Evolutionary conservation across 2,113 vertebrate species (phyloP).

Genomic region (Megaleporinus macrocephalus): DNA sequence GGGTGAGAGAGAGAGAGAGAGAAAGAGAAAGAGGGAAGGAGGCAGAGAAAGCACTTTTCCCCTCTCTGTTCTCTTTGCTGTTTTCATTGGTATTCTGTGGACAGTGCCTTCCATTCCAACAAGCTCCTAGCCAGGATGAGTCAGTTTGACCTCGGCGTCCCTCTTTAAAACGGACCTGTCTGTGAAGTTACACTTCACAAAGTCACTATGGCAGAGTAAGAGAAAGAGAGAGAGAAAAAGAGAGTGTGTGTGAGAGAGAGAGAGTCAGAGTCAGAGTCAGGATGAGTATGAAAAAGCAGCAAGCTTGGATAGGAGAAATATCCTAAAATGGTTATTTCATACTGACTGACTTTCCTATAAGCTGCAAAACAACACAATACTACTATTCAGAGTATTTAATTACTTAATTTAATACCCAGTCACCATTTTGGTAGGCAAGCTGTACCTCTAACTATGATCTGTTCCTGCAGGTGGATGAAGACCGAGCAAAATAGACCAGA

Average conservation of each 20-base stretch:
- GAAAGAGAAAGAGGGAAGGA: not conserved
- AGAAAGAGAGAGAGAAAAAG: not conserved
- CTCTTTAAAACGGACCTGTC: slow-evolving; percentile 52
- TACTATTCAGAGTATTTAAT: too few relatives aligned
- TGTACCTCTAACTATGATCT: too few relatives aligned
- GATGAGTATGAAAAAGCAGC: not conserved
- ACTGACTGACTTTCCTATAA: too few relatives aligned
- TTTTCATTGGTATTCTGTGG: slow-evolving; percentile 67
- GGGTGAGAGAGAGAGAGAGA: slow-evolving; percentile 27
- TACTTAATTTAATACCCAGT: too few relatives aligned
- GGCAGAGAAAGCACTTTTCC: slow-evolving; percentile 3
- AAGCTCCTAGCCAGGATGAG: slow-evolving; percentile 65
- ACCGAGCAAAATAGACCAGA: too few relatives aligned
- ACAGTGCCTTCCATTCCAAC: slow-evolving; percentile 62
- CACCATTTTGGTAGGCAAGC: too few relatives aligned
- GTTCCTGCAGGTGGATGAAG: too few relatives aligned
- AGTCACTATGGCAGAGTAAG: slow-evolving; percentile 44
- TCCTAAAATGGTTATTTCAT: too few relatives aligned
- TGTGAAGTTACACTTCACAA: slow-evolving; percentile 56
- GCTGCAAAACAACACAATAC: too few relatives aligned
- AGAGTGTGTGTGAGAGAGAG: not conserved
- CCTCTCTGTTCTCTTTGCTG: slow-evolving; percentile 2
- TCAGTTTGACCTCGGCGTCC: slow-evolving; percentile 62
- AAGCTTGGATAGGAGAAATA: too few relatives aligned
- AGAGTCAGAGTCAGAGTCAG: too few relatives aligned